Conservation (phyloP, 1,140 invertebrate genomes). For the roundworm (Caenorhabditis elegans) region WBcel235 BX284606.5:15283501-15284000, state of each 20-base stretch:
- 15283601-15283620: too few relatives aligned
- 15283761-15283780: conserved; percentile 24
- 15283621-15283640: too few relatives aligned
- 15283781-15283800: conserved; percentile 24
- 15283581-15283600: too few relatives aligned
- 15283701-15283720: background rate
- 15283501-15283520: too few relatives aligned
- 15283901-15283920: background rate
- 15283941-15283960: background rate
- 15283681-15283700: background rate
- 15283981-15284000: conserved; percentile 30
- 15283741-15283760: background rate
- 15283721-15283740: conserved; percentile 14
- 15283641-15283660: background rate
- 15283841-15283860: conserved; percentile 22
- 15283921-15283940: background rate
- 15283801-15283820: background rate
- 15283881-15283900: background rate
- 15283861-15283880: background rate
- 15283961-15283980: background rate
- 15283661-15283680: background rate
- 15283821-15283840: conserved; percentile 2
- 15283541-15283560: too few relatives aligned
- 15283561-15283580: too few relatives aligned
- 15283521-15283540: too few relatives aligned